These are phyloP conservation scores for Drosophila ficusphila DNA, from an alignment of 1,140 invertebrate genomes.

Conservation along the genomic window DNA sequence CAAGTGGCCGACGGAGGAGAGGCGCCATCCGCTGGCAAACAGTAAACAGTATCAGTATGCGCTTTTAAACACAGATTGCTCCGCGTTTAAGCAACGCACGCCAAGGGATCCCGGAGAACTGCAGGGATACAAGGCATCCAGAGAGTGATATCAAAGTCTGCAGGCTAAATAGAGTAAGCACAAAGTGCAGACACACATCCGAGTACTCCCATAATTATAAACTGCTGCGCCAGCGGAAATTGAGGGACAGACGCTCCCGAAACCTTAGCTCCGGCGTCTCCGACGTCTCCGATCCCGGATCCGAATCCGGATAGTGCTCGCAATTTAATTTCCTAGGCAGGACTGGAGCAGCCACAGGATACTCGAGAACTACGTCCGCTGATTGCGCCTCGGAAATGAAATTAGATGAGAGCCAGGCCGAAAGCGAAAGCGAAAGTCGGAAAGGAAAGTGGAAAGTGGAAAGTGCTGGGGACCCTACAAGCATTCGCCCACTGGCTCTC, in stretches of 20 bases:
- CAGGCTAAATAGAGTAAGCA: too few relatives aligned
- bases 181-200: background rate
- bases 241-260: slow-evolving; percentile 46
- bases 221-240: slow-evolving; percentile 59
- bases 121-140: too few relatives aligned
- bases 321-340: slow-evolving; percentile 73
- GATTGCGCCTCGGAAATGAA: slow-evolving; percentile 69
- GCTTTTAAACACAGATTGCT: slow-evolving; percentile 17
- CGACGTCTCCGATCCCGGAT: slow-evolving; percentile 38
- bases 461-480: slow-evolving; percentile 4
- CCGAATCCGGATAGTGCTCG: slow-evolving; percentile 63
- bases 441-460: background rate
- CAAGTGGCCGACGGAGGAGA: slow-evolving; percentile 16
- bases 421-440: background rate
- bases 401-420: slow-evolving; percentile 35
- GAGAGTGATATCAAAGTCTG: too few relatives aligned
- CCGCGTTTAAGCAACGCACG: too few relatives aligned
- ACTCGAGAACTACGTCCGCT: slow-evolving; percentile 53
- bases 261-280: too few relatives aligned
- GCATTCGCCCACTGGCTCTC: background rate
- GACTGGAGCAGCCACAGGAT: slow-evolving; percentile 44
- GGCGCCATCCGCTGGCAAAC: background rate
- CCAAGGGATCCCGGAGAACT: too few relatives aligned
- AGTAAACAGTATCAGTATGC: slow-evolving; percentile 7
- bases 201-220: slow-evolving; percentile 66